Percentiles rank a stretch among this genome's conserved stretches.
These are phyloP conservation scores for Sebastes baramenuke DNA, from an alignment of 2,797 vertebrate species.

Conservation along the genomic window DNA sequence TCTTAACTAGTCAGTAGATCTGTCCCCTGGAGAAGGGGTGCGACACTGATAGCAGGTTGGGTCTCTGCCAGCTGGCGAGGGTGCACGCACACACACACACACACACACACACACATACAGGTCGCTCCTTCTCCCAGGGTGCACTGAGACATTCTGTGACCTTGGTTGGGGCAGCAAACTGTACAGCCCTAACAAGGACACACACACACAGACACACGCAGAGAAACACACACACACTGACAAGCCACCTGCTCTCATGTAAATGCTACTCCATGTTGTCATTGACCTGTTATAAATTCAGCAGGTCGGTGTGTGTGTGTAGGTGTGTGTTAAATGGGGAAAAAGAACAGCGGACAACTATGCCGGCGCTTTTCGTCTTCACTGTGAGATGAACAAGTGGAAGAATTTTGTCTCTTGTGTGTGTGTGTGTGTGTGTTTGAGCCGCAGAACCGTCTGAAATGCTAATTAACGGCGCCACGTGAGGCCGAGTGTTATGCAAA, in stretches of 20 bases:
- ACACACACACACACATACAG: conserved; percentile 33
- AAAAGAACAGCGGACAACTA: not conserved
- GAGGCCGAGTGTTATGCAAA: conserved; percentile 21
- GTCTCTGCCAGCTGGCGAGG: conserved; percentile 55
- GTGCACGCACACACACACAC: conserved; percentile 6
- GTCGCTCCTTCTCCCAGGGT: conserved; percentile 22
- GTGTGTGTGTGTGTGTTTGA: conserved; percentile 3
- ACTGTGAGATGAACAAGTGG: conserved; percentile 12
- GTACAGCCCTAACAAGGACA: conserved; percentile 43
- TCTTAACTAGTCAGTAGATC: conserved; percentile 57
- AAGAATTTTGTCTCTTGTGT: not conserved
- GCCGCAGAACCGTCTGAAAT: conserved; percentile 20
- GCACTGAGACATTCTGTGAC: conserved; percentile 61
- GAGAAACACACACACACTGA: not conserved
- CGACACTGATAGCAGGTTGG: conserved; percentile 62
- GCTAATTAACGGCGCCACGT: conserved; percentile 10
- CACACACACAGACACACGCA: not conserved
- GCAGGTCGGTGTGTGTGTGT: not conserved
- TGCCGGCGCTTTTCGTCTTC: not conserved
- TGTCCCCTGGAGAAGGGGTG: conserved; percentile 46
- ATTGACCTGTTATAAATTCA: conserved; percentile 47
- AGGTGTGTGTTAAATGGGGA: not conserved
- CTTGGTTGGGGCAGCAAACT: conserved; percentile 60
- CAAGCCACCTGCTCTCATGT: conserved; percentile 56
- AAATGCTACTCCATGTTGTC: conserved; percentile 38